A percentile compares a stretch with the other conserved stretches of the same genome.
These are phyloP conservation scores for Mixornis gularis DNA, from an alignment of 2,113 vertebrate genomes.

Conservation along the genomic window DNA sequence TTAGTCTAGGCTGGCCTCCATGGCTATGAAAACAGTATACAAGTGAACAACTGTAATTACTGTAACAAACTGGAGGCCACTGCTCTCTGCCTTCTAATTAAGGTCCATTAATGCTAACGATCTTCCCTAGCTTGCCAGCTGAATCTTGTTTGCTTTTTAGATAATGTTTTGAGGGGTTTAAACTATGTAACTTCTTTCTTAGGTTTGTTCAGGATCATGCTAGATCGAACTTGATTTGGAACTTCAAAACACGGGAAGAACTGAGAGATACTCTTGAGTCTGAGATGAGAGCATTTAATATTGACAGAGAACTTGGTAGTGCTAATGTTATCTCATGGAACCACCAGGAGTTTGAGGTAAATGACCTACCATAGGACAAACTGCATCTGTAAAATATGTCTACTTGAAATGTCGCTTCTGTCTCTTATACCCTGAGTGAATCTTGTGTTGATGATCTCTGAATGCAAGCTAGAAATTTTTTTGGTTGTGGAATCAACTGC, in stretches of 20 bases:
- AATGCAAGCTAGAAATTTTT: background rate
- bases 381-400: background rate
- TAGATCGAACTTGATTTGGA: constrained; percentile 95
- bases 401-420: background rate
- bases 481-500: background rate
- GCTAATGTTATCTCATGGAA: constrained; percentile 95
- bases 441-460: background rate
- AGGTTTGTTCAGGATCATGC: constrained; percentile 96
- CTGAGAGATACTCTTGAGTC: constrained; percentile 91
- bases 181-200: background rate
- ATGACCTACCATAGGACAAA: background rate
- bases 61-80: background rate
- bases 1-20: background rate
- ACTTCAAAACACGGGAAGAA: constrained; percentile 96
- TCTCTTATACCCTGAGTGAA: background rate
- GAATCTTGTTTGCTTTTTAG: background rate
- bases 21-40: background rate
- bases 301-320: constrained; percentile 93
- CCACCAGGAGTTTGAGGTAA: constrained; percentile 98
- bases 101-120: background rate
- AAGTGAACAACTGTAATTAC: background rate
- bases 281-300: constrained; percentile 92
- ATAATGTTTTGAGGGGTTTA: background rate
- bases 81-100: background rate
- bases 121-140: background rate